A percentile compares a stretch with the other conserved stretches of the same genome.
Evolutionary conservation across 2,797 vertebrate species (phyloP).

Genomic region (Chloroceryle inda): DNA sequence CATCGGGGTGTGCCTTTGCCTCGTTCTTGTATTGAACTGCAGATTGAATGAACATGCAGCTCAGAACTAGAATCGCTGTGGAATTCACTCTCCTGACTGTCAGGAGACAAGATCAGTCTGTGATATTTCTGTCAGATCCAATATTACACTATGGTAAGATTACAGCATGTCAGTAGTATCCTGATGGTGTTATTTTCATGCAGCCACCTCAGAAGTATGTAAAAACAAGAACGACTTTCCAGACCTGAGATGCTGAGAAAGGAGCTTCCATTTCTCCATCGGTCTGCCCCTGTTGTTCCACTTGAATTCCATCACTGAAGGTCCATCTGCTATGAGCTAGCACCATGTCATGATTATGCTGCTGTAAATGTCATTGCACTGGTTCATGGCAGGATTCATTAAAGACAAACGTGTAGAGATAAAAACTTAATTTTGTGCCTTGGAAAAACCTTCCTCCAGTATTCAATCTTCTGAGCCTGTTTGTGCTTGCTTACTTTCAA

Average conservation of each 20-base stretch:
- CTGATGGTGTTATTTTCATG: neutral
- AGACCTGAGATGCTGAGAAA: neutral
- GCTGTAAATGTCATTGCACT: neutral
- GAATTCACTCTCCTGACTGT: neutral
- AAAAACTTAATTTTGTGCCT: neutral
- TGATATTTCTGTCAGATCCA: neutral
- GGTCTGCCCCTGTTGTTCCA: neutral
- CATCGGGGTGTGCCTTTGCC: neutral
- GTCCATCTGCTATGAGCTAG: neutral
- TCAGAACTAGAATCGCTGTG: neutral
- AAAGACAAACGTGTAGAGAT: neutral
- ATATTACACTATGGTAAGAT: neutral
- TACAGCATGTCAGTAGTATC: neutral
- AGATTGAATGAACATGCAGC: neutral
- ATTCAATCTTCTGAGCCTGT: neutral
- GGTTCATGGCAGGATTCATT: neutral
- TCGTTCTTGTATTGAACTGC: neutral
- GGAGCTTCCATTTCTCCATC: constrained; percentile 22
- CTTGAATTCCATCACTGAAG: neutral
- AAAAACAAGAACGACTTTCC: neutral
- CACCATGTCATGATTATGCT: rapidly evolving
- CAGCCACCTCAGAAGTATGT: neutral
- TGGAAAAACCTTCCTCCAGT: neutral
- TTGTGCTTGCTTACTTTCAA: neutral
- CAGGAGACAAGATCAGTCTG: neutral